Conservation (phyloP, 2,888 invertebrate species). For the Dysmachus trigonus region DNA sequence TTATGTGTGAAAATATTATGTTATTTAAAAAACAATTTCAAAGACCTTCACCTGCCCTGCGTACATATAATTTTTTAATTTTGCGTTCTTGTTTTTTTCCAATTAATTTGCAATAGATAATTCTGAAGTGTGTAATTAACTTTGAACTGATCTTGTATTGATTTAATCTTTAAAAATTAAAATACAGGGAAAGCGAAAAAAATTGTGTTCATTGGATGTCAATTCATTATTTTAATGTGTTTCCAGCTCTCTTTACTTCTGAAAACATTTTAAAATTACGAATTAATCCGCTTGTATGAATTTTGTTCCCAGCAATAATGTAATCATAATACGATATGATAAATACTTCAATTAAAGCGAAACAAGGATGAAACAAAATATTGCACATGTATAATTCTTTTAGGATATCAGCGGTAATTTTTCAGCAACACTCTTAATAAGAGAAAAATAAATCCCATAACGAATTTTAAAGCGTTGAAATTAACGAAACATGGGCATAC, state of each 20-base stretch:
- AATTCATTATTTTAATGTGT: neutral
- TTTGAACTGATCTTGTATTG: too few species aligned
- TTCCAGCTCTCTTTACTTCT: neutral
- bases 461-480: neutral
- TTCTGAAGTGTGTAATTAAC: too few species aligned
- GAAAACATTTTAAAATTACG: neutral
- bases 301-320: neutral
- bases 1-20: too few species aligned
- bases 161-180: too few species aligned
- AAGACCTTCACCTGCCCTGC: too few species aligned
- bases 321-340: neutral
- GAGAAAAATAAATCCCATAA: neutral
- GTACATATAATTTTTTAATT: too few species aligned
- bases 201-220: too few species aligned
- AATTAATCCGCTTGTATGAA: neutral
- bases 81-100: too few species aligned
- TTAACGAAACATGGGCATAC: neutral
- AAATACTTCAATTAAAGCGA: neutral
- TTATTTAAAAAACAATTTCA: too few species aligned
- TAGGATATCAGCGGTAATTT: neutral
- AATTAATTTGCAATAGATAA: too few species aligned
- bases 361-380: neutral
- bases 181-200: neutral
- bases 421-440: neutral
- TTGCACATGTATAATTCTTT: neutral